phyloP scores from a whole-genome alignment of 2,113 vertebrate species.

The Panthera uncia region DNA sequence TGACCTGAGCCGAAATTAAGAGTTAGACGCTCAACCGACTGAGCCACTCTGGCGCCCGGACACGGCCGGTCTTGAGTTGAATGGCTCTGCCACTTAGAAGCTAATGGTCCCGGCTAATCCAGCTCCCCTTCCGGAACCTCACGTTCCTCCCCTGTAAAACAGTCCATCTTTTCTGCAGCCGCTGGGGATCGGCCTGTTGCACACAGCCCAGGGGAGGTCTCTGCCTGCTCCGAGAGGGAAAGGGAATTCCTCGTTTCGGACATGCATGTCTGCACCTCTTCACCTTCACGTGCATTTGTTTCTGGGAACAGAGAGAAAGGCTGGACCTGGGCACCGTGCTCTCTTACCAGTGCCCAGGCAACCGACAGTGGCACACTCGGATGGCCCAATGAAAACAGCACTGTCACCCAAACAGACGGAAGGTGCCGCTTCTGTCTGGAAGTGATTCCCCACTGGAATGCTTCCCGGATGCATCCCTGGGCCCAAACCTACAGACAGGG shows the following conservation, averaged over 20 bases:
- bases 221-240: neutral
- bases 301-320: neutral
- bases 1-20: too few relatives aligned
- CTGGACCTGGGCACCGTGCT: neutral
- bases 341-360: neutral
- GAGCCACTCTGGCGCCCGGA: too few relatives aligned
- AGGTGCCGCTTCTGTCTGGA: neutral
- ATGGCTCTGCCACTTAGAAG: neutral
- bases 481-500: neutral
- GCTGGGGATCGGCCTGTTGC: neutral
- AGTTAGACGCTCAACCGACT: too few relatives aligned
- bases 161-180: neutral
- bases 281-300: neutral
- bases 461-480: neutral
- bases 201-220: neutral
- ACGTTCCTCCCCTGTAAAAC: neutral
- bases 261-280: rapidly evolving
- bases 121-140: neutral
- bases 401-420: neutral
- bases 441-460: neutral
- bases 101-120: neutral
- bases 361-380: neutral
- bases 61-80: neutral
- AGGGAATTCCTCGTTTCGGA: neutral
- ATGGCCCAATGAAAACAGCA: neutral